These are phyloP conservation scores for Bombylius discolor DNA, from an alignment of 2,888 invertebrate genomes.

Conservation along the genomic window DNA sequence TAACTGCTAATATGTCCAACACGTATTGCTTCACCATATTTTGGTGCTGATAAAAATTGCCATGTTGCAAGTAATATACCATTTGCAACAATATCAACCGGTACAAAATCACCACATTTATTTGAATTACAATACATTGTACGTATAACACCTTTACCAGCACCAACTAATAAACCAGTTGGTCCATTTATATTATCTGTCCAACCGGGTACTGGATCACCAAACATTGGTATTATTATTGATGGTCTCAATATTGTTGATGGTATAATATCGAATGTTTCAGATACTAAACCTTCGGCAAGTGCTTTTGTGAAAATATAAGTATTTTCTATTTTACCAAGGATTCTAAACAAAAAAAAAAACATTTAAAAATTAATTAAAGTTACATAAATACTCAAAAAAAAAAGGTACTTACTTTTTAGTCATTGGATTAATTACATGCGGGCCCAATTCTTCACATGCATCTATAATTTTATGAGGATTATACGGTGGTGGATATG, in stretches of 20 bases:
- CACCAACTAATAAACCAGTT: slow-evolving; percentile 63
- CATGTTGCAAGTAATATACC: slow-evolving; percentile 53
- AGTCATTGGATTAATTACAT: slow-evolving; percentile 50
- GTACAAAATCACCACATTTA: slow-evolving; percentile 65
- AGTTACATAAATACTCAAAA: not conserved
- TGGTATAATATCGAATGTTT: slow-evolving; percentile 64
- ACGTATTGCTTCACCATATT: slow-evolving; percentile 34
- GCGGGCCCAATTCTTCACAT: slow-evolving; percentile 67
- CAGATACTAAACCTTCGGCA: slow-evolving; percentile 70
- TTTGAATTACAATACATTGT: slow-evolving; percentile 73
- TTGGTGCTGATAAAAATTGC: slow-evolving; percentile 45
- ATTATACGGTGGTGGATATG: slow-evolving; percentile 72
- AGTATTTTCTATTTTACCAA: slow-evolving; percentile 73
- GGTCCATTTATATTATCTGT: slow-evolving; percentile 93
- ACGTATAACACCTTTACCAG: slow-evolving; percentile 80
- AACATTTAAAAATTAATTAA: not conserved
- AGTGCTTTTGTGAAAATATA: slow-evolving; percentile 91
- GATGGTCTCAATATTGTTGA: slow-evolving; percentile 73
- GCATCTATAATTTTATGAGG: slow-evolving; percentile 62
- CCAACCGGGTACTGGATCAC: slow-evolving; percentile 77
- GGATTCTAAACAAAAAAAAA: slow-evolving; percentile 37
- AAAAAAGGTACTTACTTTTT: slow-evolving; percentile 38
- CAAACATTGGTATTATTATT: slow-evolving; percentile 79
- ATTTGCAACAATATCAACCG: slow-evolving; percentile 74
- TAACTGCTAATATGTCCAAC: slow-evolving; percentile 69